Percentiles rank a stretch among this genome's conserved stretches.
These are phyloP conservation scores for Pandion haliaetus DNA, from an alignment of 2,113 vertebrate genomes.

Conservation along the genomic window DNA sequence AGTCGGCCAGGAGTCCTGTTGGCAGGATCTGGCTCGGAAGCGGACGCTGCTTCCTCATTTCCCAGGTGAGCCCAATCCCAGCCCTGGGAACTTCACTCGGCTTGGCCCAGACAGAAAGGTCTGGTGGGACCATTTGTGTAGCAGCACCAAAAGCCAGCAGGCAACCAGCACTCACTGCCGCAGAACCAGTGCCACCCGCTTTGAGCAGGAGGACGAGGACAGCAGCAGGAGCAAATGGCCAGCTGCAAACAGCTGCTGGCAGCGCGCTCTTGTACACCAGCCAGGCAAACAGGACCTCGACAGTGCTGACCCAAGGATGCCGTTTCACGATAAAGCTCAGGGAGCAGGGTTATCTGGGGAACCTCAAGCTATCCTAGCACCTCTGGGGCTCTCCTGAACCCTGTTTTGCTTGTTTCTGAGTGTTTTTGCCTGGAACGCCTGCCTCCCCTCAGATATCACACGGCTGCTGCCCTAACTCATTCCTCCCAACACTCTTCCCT, in stretches of 20 bases:
- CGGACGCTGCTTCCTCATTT: background rate
- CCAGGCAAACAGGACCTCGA: accelerated
- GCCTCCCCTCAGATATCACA: background rate
- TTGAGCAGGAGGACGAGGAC: background rate
- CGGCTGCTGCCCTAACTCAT: background rate
- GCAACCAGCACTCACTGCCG: background rate
- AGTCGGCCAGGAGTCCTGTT: background rate
- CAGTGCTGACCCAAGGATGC: background rate
- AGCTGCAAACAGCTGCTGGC: background rate
- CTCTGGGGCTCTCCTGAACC: background rate
- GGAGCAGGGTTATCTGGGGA: background rate
- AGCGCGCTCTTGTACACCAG: accelerated
- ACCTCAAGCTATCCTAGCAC: background rate
- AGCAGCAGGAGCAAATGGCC: background rate
- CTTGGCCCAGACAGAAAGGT: background rate
- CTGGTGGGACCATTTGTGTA: background rate
- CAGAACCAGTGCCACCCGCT: background rate
- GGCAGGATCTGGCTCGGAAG: background rate
- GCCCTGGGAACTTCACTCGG: background rate
- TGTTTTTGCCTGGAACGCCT: background rate
- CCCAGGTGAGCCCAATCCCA: background rate
- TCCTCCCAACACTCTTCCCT: background rate
- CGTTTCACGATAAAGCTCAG: background rate
- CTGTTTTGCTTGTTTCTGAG: background rate
- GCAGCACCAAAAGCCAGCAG: accelerated